phyloP scores from a whole-genome alignment of 2,888 invertebrate species.

The Melanotus villosus region DNA sequence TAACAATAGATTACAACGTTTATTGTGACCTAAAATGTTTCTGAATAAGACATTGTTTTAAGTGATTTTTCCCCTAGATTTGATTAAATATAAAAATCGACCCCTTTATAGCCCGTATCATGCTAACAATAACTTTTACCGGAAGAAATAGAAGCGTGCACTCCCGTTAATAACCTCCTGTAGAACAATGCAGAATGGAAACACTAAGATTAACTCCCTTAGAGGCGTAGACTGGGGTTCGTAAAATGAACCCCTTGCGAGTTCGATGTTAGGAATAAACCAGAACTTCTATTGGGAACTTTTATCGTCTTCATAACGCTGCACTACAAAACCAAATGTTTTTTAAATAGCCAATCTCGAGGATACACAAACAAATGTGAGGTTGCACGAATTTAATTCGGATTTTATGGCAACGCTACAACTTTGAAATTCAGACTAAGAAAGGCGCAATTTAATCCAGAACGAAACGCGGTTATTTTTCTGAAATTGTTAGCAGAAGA shows the following conservation, averaged over 20 bases:
- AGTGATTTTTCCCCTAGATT: background rate
- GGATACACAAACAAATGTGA: background rate
- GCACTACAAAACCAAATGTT: slow-evolving; percentile 1
- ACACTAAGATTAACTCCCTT: slow-evolving; percentile 17
- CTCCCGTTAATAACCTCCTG: slow-evolving; percentile 19
- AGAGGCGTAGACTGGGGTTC: slow-evolving; percentile 15
- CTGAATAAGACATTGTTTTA: background rate
- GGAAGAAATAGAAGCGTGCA: slow-evolving; percentile 3
- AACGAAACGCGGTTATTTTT: too few species aligned
- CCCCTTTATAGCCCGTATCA: background rate
- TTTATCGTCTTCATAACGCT: slow-evolving; percentile 13
- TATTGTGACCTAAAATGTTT: slow-evolving; percentile 4
- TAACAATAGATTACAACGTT: slow-evolving; percentile 9
- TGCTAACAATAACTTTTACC: slow-evolving; percentile 6
- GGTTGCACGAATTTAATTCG: background rate
- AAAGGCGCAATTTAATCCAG: too few species aligned
- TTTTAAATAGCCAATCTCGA: slow-evolving; percentile 6
- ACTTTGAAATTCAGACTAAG: too few species aligned
- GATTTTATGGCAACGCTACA: background rate
- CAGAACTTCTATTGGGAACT: background rate
- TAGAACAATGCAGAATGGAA: slow-evolving; percentile 8
- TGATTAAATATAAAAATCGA: background rate
- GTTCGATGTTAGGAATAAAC: slow-evolving; percentile 10
- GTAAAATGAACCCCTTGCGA: too few species aligned
- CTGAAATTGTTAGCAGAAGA: too few species aligned